phyloP scores from a whole-genome alignment of 1,140 invertebrate genomes.

The Vanessa atalanta region DNA sequence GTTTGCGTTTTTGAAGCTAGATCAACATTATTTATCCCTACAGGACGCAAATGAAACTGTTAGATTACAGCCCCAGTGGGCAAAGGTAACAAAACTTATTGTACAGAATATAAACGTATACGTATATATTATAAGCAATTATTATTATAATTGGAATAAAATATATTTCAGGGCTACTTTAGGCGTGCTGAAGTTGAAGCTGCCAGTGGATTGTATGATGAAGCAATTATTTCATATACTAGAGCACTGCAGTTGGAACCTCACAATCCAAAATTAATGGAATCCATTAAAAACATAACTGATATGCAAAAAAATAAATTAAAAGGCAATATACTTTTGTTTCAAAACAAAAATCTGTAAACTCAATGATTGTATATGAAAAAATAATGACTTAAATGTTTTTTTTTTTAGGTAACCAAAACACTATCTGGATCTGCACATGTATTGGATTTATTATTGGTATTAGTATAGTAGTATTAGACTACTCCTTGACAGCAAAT shows the following conservation, averaged over 20 bases:
- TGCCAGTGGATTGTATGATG: conserved; percentile 84
- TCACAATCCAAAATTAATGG: conserved; percentile 84
- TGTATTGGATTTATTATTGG: conserved; percentile 88
- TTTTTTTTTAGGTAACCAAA: conserved; percentile 83
- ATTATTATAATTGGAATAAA: neutral
- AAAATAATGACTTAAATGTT: neutral
- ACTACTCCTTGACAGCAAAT: conserved; percentile 85
- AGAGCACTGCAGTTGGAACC: conserved; percentile 85
- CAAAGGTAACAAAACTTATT: conserved; percentile 83
- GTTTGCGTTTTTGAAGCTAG: conserved; percentile 88
- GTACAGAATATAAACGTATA: neutral
- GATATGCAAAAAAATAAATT: conserved; percentile 82
- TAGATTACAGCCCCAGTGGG: conserved; percentile 88
- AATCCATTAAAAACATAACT: conserved; percentile 84
- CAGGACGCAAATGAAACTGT: conserved; percentile 90
- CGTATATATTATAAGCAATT: neutral
- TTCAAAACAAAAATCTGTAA: neutral
- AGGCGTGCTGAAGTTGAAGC: conserved; percentile 89
- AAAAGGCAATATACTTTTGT: conserved; percentile 56
- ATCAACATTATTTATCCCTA: conserved; percentile 88
- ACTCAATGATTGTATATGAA: no score
- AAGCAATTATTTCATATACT: conserved; percentile 87
- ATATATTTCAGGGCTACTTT: conserved; percentile 85
- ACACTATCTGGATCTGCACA: conserved; percentile 88
- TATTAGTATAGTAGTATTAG: conserved; percentile 85